Base-by-base conservation (phyloP, 2,888 invertebrate species). In the Gnatocerus cornutus region DNA sequence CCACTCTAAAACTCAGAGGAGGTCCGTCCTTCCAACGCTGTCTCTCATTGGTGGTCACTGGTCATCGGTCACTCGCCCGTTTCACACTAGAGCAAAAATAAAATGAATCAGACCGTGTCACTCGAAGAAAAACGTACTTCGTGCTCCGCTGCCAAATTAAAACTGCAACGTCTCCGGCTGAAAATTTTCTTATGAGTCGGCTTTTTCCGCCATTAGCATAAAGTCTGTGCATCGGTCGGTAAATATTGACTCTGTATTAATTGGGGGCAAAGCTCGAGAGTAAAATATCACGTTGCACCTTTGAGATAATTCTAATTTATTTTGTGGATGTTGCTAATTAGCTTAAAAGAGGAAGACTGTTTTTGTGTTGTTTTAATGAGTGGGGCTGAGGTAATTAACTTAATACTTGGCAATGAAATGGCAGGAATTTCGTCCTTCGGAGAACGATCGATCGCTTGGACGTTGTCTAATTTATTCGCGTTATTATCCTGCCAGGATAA, bases 91-190 rank as follows among this genome's bases (percentile, higher is more conserved):
- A 67, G 66, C 73, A 78, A 74, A 73, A 73, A 14, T 16, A 16
- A 12, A 21, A 21, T 21, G 21, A 21, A 21, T 21, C 2, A 21
- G 21, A 21, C 21, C 21, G 21, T 21, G 21, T 21, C 21, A 21
- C 21, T 21, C 21, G 21, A 21, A 21, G 21, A 21, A 21, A 21
- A 21, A 68, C 76, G 77, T 61, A 69, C 65, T 75, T 73, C 73
- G 73, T 71, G 67, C 77, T 75, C 77, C 78, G 78, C 76, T 72
- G 80, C 81, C 74, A 81, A 83, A 83, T 83, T 84, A 83, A 83
- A 83, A 84, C 83, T 84, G 83, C 81, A 78, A 76, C 74, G 72
- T 74, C 79, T 80, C 21, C 78, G 78, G 77, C 76, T 71, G 79
- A 79, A 79, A 80, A 81, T 79, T 80, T 81, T 80, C 81, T 82